These are phyloP conservation scores for Kuschelorhynchus macadamiae DNA, from an alignment of 2,888 invertebrate genomes.

Conservation along the genomic window DNA sequence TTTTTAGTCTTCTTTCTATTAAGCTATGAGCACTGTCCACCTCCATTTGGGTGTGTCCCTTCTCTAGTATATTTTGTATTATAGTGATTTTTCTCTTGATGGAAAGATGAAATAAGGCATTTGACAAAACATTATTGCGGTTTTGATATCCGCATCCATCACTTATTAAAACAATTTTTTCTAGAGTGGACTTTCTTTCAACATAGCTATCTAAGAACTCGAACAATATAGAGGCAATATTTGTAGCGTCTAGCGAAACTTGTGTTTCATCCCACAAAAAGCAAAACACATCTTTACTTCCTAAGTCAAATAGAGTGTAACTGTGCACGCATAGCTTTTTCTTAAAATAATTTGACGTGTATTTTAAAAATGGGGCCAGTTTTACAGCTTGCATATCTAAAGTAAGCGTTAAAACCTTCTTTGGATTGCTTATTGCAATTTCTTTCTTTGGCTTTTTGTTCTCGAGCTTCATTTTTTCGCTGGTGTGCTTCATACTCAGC, in stretches of 20 bases:
- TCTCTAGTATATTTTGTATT: neutral
- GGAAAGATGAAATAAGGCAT: neutral
- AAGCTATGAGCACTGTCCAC: neutral
- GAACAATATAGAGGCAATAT: neutral
- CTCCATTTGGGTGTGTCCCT: slow-evolving; percentile 10
- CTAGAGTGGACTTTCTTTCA: neutral
- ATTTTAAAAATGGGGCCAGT: neutral
- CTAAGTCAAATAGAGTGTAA: slow-evolving; percentile 8
- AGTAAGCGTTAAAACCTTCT: neutral
- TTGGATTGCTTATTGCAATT: neutral
- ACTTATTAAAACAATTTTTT: neutral
- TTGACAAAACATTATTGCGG: neutral
- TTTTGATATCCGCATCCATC: slow-evolving; percentile 1
- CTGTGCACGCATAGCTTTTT: slow-evolving; percentile 10
- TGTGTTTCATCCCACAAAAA: neutral
- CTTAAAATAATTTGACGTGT: neutral
- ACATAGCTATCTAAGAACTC: neutral
- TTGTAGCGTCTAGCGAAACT: neutral
- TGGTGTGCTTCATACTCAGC: slow-evolving; percentile 15
- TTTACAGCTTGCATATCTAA: slow-evolving; percentile 4
- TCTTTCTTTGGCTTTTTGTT: neutral
- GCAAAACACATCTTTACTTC: slow-evolving; percentile 1
- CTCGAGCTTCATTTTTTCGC: slow-evolving; percentile 6
- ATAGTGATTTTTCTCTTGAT: neutral
- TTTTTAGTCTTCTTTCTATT: neutral